phyloP scores from a whole-genome alignment of 2,113 vertebrate species.

The Formicarius rufipectus region DNA sequence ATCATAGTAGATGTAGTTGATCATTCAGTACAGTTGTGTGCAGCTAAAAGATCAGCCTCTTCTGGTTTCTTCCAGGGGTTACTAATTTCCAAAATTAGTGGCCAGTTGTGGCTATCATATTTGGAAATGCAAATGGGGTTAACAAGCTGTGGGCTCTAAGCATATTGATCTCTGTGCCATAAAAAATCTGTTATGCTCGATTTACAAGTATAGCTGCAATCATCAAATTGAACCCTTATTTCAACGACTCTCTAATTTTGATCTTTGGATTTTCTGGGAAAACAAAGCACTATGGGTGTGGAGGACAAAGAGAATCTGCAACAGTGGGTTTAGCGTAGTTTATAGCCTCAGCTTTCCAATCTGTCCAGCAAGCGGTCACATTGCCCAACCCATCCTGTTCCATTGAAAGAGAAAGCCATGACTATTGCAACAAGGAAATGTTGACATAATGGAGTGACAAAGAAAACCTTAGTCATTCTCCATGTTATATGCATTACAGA shows the following conservation, averaged over 20 bases:
- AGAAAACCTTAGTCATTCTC: not conserved
- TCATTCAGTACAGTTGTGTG: not conserved
- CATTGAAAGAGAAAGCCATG: not conserved
- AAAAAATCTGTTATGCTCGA: not conserved
- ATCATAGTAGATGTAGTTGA: rapidly evolving
- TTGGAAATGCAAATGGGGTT: not conserved
- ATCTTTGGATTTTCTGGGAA: not conserved
- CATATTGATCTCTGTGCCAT: not conserved
- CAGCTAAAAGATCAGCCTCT: not conserved
- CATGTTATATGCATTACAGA: not conserved
- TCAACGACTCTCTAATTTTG: not conserved
- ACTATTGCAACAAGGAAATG: constrained; percentile 15
- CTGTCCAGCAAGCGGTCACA: not conserved
- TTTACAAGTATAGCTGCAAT: not conserved
- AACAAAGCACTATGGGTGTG: not conserved
- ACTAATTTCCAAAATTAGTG: not conserved
- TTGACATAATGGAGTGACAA: not conserved
- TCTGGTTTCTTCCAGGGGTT: not conserved
- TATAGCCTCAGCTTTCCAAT: not conserved
- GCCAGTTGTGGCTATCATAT: not conserved
- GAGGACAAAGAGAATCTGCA: not conserved
- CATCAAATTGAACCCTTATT: not conserved
- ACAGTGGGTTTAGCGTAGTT: not conserved
- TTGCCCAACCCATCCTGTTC: not conserved
- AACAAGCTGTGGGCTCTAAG: not conserved